Evolutionary conservation across 2,113 vertebrate genomes (phyloP).

Genomic region (Camelus bactrianus): DNA sequence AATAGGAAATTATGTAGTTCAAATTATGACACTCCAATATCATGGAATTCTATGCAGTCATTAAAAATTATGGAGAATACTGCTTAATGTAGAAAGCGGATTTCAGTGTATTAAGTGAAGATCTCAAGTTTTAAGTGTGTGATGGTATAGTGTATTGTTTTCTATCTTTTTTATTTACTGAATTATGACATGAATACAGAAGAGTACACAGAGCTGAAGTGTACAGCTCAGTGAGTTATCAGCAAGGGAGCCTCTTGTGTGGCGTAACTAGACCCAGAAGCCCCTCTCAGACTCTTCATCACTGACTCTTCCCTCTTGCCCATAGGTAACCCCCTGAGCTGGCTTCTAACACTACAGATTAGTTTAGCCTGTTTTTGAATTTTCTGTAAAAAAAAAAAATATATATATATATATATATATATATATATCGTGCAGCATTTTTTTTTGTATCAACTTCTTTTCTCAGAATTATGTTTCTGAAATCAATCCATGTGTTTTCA

Average conservation of each 20-base stretch:
- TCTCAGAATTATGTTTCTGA: constrained; percentile 8
- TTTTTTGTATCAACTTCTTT: background rate
- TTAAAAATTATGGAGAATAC: background rate
- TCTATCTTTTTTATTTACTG: background rate
- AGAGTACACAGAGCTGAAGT: background rate
- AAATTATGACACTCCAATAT: background rate
- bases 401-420: background rate
- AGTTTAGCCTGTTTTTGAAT: background rate
- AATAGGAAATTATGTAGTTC: background rate
- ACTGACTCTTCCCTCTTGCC: background rate
- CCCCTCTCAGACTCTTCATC: background rate
- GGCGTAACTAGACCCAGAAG: background rate
- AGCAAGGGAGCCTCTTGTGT: background rate
- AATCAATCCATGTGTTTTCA: background rate
- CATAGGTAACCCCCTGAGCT: background rate
- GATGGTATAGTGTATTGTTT: background rate
- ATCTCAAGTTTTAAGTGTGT: background rate
- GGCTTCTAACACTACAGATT: background rate
- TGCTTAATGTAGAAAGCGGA: background rate
- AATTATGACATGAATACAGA: background rate
- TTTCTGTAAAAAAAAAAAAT: background rate
- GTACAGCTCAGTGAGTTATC: background rate
- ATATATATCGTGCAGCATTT: background rate
- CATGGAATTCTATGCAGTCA: background rate
- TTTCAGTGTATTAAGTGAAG: background rate